phyloP scores from a whole-genome alignment of 2,113 vertebrate genomes.

The Grantiella picta region DNA sequence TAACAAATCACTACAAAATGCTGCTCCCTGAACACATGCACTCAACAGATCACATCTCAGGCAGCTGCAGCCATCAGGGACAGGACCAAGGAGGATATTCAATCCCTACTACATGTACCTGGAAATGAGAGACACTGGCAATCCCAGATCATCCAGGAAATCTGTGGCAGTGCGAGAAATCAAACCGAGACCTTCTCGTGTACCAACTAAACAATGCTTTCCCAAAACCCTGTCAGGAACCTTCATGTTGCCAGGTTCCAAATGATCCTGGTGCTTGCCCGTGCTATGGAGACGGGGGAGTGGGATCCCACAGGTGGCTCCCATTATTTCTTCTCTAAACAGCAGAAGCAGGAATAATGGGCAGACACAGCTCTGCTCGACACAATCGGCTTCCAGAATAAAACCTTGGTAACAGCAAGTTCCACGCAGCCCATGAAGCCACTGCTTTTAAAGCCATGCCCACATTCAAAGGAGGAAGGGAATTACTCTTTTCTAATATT shows the following conservation, averaged over 20 bases:
- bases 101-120: background rate
- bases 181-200: background rate
- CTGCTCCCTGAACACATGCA: background rate
- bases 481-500: background rate
- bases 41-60: background rate
- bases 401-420: background rate
- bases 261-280: background rate
- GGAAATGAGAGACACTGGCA: background rate
- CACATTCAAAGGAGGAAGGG: background rate
- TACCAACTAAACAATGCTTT: background rate
- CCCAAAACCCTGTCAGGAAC: background rate
- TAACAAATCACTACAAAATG: background rate
- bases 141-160: background rate
- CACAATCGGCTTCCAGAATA: background rate
- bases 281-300: background rate
- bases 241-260: background rate
- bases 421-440: background rate
- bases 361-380: background rate
- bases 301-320: background rate
- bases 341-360: background rate
- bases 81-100: background rate
- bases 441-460: background rate
- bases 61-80: background rate
- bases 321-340: background rate
- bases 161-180: background rate